A percentile compares a stretch with the other conserved stretches of the same genome.
Evolutionary conservation across 1,140 invertebrate species (phyloP).

Genomic region (Neodiprion fabricii): DNA sequence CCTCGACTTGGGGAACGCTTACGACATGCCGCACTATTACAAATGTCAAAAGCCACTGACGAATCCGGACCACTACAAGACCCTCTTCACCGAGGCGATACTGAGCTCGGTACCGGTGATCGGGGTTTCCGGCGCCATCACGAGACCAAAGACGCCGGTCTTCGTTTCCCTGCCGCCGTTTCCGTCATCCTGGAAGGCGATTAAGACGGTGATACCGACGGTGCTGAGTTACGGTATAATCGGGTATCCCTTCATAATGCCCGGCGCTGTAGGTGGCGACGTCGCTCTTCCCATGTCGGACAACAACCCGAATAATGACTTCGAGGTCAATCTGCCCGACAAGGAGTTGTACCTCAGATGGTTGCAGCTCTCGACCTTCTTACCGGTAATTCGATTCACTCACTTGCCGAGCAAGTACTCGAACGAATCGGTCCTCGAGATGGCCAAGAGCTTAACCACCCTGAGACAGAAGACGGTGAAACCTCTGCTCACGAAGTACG

Average conservation of each 20-base stretch:
- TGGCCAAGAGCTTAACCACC: slow-evolving; percentile 76
- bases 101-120: slow-evolving; percentile 73
- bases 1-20: slow-evolving; percentile 87
- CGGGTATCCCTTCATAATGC: slow-evolving; percentile 91
- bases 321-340: slow-evolving; percentile 72
- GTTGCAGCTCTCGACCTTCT: slow-evolving; percentile 91
- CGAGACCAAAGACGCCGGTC: slow-evolving; percentile 80
- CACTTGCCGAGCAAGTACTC: slow-evolving; percentile 87
- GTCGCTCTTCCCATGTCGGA: slow-evolving; percentile 66
- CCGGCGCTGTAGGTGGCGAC: slow-evolving; percentile 92
- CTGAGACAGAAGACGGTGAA: slow-evolving; percentile 80
- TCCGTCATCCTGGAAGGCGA: slow-evolving; percentile 86
- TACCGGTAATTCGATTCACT: slow-evolving; percentile 90
- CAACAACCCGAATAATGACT: slow-evolving; percentile 63
- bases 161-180: slow-evolving; percentile 88
- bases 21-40: slow-evolving; percentile 87
- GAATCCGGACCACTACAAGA: slow-evolving; percentile 85
- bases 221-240: slow-evolving; percentile 85
- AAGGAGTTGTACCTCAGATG: slow-evolving; percentile 91
- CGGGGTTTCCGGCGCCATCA: slow-evolving; percentile 83
- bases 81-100: slow-evolving; percentile 71
- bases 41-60: slow-evolving; percentile 73
- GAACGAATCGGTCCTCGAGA: slow-evolving; percentile 76
- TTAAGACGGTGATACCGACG: slow-evolving; percentile 85
- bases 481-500: slow-evolving; percentile 77